These are phyloP conservation scores for Avahi laniger DNA, from an alignment of 2,797 vertebrate genomes.

Conservation along the genomic window DNA sequence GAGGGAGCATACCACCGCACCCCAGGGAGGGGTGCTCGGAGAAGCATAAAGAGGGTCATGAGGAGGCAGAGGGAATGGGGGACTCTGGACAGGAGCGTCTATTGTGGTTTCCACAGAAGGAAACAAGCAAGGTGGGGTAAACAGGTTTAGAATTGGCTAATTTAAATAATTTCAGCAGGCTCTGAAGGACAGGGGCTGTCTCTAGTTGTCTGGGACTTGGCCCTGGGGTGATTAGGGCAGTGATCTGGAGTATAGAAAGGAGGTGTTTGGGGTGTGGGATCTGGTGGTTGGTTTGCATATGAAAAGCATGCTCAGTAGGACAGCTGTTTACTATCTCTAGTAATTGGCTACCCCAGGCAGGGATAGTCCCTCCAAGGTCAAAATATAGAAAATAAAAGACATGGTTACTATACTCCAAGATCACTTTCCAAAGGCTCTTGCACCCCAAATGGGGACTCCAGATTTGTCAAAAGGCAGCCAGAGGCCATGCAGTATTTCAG, in stretches of 20 bases:
- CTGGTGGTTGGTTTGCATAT: neutral
- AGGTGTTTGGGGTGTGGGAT: neutral
- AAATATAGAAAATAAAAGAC: neutral
- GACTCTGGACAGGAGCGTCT: neutral
- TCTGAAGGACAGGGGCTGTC: neutral
- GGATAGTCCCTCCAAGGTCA: neutral
- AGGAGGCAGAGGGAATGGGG: neutral
- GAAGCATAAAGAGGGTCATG: neutral
- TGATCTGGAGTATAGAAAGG: neutral
- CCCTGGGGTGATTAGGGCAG: neutral
- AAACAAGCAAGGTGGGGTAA: neutral
- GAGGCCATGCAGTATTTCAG: neutral
- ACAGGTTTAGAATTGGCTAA: neutral
- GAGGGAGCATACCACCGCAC: neutral
- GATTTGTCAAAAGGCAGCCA: neutral
- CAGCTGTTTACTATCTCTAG: neutral
- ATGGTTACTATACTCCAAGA: neutral
- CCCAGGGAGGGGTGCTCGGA: rapidly evolving
- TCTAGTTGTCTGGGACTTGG: neutral
- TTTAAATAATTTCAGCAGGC: neutral
- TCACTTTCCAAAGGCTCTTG: neutral
- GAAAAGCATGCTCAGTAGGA: neutral
- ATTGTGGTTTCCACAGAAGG: neutral
- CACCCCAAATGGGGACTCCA: neutral
- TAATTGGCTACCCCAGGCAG: neutral